A percentile compares a stretch with the other conserved stretches of the same genome.
These are phyloP conservation scores for Metridium senile DNA, from an alignment of 92 coral and sea anemone genomes.

Conservation along the genomic window DNA sequence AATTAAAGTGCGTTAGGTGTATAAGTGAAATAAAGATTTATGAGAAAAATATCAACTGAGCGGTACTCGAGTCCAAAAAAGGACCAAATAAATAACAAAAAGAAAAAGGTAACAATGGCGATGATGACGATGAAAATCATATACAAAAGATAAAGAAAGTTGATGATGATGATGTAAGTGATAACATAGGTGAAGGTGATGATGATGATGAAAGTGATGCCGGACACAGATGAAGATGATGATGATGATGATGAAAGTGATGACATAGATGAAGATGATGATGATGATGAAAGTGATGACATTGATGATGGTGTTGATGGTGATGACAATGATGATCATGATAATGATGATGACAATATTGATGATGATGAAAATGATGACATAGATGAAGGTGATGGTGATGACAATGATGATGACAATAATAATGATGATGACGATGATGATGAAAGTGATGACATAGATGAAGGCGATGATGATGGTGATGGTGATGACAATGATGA, in stretches of 20 bases:
- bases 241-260: background rate
- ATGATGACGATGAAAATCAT: background rate
- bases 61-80: no score
- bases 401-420: slow-evolving; percentile 2
- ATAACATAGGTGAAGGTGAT: background rate
- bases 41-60: no score
- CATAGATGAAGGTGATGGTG: background rate
- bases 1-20: no score
- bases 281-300: background rate
- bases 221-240: background rate
- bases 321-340: background rate
- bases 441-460: background rate
- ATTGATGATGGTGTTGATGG: background rate
- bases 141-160: background rate
- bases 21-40: no score
- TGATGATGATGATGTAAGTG: background rate
- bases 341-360: background rate
- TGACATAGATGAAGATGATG: background rate
- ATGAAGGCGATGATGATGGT: background rate
- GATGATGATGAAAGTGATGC: background rate
- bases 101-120: background rate
- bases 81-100: no score
- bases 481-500: background rate
- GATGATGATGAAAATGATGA: background rate
- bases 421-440: background rate